Conservation (phyloP, 64 coral and sea anemone species). For the Montipora efflorescens region DNA sequence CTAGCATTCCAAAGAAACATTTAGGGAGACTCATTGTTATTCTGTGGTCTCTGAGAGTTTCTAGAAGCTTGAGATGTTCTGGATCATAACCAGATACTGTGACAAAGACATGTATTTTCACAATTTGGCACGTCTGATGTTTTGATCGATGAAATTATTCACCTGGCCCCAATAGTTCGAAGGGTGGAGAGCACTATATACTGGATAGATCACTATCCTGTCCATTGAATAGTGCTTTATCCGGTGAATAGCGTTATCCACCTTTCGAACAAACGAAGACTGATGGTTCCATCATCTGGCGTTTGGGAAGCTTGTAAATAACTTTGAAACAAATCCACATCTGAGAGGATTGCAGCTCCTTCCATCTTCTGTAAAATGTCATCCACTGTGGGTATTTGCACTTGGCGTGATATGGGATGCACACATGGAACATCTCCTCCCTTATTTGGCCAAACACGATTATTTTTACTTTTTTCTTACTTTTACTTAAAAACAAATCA, state of each 20-base stretch:
- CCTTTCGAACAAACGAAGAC: background rate
- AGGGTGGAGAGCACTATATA: too few species aligned
- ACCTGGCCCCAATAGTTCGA: background rate
- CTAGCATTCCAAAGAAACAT: background rate
- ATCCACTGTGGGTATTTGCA: constrained; percentile 46
- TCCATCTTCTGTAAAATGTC: constrained; percentile 48
- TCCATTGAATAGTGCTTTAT: too few species aligned
- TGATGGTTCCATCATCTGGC: background rate
- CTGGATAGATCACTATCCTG: too few species aligned
- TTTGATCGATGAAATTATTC: constrained; percentile 36
- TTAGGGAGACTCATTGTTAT: background rate
- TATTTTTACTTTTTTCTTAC: too few species aligned
- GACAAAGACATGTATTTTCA: background rate
- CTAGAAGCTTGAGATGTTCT: constrained; percentile 3
- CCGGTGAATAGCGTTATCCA: too few species aligned
- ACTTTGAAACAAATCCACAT: constrained; percentile 47
- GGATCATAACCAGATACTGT: constrained; percentile 37
- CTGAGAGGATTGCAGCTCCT: constrained; percentile 27
- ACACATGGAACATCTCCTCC: constrained; percentile 35
- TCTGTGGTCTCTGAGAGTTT: background rate
- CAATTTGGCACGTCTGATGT: constrained; percentile 13
- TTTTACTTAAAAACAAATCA: too few species aligned
- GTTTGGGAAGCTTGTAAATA: constrained; percentile 46
- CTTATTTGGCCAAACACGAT: background rate
- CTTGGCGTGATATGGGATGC: constrained; percentile 23